Percentiles rank a stretch among this genome's conserved stretches.
Conservation (phyloP, 2,888 invertebrate genomes). For the Gymnosoma rotundatum region DNA sequence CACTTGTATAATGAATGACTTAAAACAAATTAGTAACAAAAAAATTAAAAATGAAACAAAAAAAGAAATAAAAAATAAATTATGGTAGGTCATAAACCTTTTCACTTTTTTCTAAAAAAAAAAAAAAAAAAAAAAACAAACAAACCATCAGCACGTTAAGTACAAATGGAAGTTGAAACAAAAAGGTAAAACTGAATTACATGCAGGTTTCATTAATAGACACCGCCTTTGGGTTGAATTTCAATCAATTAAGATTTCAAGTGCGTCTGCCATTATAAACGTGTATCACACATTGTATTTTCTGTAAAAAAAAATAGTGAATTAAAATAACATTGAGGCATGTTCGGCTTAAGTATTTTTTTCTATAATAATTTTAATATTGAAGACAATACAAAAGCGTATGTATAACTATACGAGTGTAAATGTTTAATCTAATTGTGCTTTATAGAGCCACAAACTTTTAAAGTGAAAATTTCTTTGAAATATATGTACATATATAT, state of each 20-base stretch:
- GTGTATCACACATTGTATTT: not conserved
- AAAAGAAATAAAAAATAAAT: not conserved
- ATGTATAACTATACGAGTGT: not conserved
- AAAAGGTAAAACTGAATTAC: slow-evolving; percentile 21
- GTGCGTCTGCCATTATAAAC: slow-evolving; percentile 59
- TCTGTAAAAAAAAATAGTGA: not conserved
- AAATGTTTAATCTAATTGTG: not conserved
- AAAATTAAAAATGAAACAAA: slow-evolving; percentile 24
- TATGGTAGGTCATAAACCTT: slow-evolving; percentile 64
- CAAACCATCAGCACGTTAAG: not conserved
- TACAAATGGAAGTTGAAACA: not conserved
- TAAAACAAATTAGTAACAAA: not conserved
- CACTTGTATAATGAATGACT: no score
- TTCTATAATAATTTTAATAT: not conserved
- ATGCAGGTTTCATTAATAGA: slow-evolving; percentile 3
- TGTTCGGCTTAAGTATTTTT: not conserved
- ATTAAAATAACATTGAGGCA: slow-evolving; percentile 29
- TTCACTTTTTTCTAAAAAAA: slow-evolving; percentile 47
- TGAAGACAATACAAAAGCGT: not conserved
- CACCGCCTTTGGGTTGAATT: slow-evolving; percentile 33
- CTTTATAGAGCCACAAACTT: slow-evolving; percentile 2
- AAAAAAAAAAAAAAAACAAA: no score
- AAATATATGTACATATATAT: no score
- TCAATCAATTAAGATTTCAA: slow-evolving; percentile 59
- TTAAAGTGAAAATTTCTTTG: slow-evolving; percentile 61